Percentiles rank a stretch among this genome's conserved stretches.
Evolutionary conservation across 2,797 vertebrate species (phyloP).

Genomic region (Girardinus metallicus): DNA sequence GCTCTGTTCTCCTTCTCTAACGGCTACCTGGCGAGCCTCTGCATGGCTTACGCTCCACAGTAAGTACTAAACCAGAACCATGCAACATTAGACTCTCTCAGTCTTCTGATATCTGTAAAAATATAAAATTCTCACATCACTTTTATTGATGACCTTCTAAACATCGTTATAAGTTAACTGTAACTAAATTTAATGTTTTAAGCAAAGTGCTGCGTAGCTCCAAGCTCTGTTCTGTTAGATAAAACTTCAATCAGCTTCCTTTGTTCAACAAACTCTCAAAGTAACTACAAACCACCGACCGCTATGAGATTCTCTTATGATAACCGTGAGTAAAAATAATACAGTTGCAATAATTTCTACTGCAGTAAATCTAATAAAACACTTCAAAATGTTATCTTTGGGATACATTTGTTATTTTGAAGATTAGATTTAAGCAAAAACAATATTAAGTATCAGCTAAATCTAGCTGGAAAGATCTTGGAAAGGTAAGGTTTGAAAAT

Average conservation of each 20-base stretch:
- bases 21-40: conserved; percentile 91
- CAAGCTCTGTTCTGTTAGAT: background rate
- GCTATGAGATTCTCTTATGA: background rate
- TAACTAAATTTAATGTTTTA: background rate
- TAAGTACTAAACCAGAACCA: conserved; percentile 74
- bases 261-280: background rate
- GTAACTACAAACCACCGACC: background rate
- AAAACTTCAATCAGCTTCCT: background rate
- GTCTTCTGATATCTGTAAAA: background rate
- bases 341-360: background rate
- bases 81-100: background rate
- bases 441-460: background rate
- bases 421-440: background rate
- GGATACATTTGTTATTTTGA: background rate
- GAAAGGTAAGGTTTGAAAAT: background rate
- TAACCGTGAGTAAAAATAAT: background rate
- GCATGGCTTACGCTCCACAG: conserved; percentile 94
- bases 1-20: conserved; percentile 90
- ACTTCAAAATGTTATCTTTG: background rate
- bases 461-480: background rate
- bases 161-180: background rate
- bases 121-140: background rate
- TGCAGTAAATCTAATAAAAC: background rate
- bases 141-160: background rate
- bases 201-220: background rate